Evolutionary conservation across 2,888 invertebrate species (phyloP), one percentile per base, ranked within the genome.

Genomic region (Polyommatus icarus): DNA sequence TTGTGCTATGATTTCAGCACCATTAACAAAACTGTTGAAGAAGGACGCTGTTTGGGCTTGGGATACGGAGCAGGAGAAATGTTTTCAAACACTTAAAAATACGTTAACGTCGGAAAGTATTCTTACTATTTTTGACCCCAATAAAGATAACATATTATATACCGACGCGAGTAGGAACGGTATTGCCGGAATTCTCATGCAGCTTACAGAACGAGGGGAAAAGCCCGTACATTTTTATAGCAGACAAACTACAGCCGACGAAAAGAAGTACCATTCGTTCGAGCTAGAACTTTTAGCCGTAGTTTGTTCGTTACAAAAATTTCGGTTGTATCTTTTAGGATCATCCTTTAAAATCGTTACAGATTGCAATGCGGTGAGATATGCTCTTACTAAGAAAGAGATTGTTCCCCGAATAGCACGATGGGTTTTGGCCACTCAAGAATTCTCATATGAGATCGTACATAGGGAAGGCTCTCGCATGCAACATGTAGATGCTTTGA

Each of bases 231-330:
- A 88, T 84, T 84, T 78, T 77, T 86, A 82, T 71, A 88, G 87
- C 76, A 79, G 86, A 50, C 85, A 85, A 77, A 85, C 88, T 0
- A 85, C 84, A 0, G 80, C 78, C 0, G 83, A 85, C 0, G 88
- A 90, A 82, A 78, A 82, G 12, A 84, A 82, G 32, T 89, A 87
- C 78, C 85, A 85, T 20, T 85, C 85, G 0, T 85, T 87, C 29
- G 89, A 91, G 81, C 40, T 71, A 2, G 76, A 76, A 46, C n/a
- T 71, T 5, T 5, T 71, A 6, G 50, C 71, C 7, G 29, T 71
- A 7, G 71, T 71, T 3, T 54, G 54, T 18, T 77, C 32, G 18
- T 3, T 71, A 1, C 54, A 71, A 32, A 77, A 32, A 29, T 77
- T 77, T 20, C n/a, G 71, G 1, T 8, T 71, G 18, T 77, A 77